Percentiles rank a stretch among this genome's conserved stretches.
Conservation (phyloP, 1,140 invertebrate genomes). For the Hirudo medicinalis region DNA sequence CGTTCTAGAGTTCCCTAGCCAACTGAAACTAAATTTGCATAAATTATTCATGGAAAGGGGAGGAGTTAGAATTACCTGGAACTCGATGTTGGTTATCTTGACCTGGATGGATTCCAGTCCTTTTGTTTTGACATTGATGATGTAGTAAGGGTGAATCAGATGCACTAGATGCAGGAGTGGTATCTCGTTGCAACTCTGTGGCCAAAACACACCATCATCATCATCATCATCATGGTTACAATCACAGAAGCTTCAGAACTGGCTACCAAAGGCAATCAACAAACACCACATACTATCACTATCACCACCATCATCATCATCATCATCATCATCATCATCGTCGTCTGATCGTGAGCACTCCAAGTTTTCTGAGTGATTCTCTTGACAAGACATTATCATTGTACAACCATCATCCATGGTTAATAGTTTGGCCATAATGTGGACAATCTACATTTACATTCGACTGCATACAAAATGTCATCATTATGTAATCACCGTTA, state of each 20-base stretch:
- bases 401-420: constrained; percentile 43
- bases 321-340: no score
- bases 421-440: no score
- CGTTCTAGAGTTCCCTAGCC: background rate
- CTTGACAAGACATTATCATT: constrained; percentile 50
- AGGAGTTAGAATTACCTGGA: background rate
- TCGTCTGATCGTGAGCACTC: no score
- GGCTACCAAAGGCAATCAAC: no score
- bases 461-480: no score
- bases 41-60: no score
- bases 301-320: constrained; percentile 59
- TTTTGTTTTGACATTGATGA: constrained; percentile 68
- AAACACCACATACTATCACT: constrained; percentile 57
- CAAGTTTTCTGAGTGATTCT: no score
- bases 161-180: constrained; percentile 78
- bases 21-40: background rate
- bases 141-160: constrained; percentile 71
- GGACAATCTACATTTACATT: no score
- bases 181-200: constrained; percentile 67
- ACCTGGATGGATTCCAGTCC: constrained; percentile 56
- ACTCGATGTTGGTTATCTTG: constrained; percentile 25
- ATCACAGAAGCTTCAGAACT: no score
- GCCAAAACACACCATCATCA: no score
- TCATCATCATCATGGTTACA: constrained; percentile 30
- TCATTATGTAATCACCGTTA: no score